Conservation (phyloP, 2,797 vertebrate genomes). For the Taenioides sp. region DNA sequence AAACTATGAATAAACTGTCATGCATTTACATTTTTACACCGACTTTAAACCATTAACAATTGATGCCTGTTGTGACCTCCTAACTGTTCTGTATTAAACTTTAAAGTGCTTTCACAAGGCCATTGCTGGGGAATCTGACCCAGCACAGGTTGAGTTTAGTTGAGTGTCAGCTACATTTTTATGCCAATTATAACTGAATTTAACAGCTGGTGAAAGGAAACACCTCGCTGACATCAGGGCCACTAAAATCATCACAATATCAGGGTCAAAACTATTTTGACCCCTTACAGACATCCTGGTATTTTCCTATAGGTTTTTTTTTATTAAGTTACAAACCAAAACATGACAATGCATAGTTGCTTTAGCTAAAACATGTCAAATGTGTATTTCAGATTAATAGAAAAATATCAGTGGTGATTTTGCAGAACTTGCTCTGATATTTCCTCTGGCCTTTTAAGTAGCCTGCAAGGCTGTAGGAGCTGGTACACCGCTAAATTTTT, state of each 20-base stretch:
- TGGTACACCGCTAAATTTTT: conserved; percentile 19
- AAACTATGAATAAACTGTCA: no score
- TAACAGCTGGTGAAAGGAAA: conserved; percentile 33
- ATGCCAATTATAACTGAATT: conserved; percentile 27
- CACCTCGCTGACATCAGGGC: conserved; percentile 22
- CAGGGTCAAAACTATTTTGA: not conserved
- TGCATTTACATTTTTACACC: no score
- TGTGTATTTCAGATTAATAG: not conserved
- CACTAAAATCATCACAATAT: conserved; percentile 12
- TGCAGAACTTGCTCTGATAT: conserved; percentile 15
- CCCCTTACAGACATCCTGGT: not conserved
- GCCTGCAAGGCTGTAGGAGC: conserved; percentile 18
- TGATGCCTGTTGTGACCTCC: conserved; percentile 40
- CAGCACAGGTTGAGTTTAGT: not conserved
- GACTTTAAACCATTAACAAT: conserved; percentile 34
- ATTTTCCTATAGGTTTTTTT: not conserved
- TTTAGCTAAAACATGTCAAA: not conserved
- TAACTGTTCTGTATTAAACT: conserved; percentile 45
- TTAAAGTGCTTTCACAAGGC: conserved; percentile 43
- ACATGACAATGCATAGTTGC: not conserved
- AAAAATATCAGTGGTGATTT: conserved; percentile 9
- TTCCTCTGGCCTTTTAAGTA: conserved; percentile 18
- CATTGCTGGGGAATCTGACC: conserved; percentile 25
- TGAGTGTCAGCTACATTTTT: conserved; percentile 22
- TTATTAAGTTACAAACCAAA: not conserved